These are phyloP conservation scores for Nettapus auritus DNA, from an alignment of 2,113 vertebrate species.

Conservation along the genomic window DNA sequence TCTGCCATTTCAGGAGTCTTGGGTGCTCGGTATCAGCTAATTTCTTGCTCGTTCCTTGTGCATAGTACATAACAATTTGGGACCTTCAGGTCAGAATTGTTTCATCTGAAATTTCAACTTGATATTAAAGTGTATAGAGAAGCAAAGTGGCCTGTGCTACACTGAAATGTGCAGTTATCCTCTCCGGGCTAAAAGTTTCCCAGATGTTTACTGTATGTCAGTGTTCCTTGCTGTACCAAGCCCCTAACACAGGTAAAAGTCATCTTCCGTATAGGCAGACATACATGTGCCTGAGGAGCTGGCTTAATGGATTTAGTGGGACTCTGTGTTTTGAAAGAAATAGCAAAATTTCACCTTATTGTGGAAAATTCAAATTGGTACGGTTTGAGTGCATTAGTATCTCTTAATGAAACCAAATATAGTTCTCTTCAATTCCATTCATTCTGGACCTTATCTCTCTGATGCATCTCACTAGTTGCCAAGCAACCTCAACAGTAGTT, in stretches of 20 bases:
- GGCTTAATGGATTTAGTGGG: neutral
- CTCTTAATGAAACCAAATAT: constrained; percentile 29
- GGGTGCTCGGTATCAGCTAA: neutral
- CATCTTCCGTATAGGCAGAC: neutral
- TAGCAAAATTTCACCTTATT: neutral
- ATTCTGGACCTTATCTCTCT: constrained; percentile 52
- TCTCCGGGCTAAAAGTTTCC: neutral
- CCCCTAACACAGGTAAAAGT: neutral
- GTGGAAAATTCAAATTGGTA: neutral
- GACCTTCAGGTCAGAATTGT: neutral
- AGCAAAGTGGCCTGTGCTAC: neutral
- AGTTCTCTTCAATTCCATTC: constrained; percentile 46
- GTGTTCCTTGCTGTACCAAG: neutral
- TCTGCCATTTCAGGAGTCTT: neutral
- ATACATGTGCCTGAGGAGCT: neutral
- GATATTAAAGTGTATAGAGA: neutral
- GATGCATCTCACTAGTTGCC: constrained; percentile 43
- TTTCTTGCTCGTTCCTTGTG: neutral
- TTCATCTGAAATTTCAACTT: neutral
- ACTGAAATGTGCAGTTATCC: neutral
- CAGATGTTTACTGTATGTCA: neutral
- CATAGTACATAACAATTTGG: neutral
- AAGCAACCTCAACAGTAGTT: constrained; percentile 57
- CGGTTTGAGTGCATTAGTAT: constrained; percentile 4
- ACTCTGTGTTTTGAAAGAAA: neutral